phyloP scores from a whole-genome alignment of 23 tunicate genomes.

The Aplidium turbinatum region DNA sequence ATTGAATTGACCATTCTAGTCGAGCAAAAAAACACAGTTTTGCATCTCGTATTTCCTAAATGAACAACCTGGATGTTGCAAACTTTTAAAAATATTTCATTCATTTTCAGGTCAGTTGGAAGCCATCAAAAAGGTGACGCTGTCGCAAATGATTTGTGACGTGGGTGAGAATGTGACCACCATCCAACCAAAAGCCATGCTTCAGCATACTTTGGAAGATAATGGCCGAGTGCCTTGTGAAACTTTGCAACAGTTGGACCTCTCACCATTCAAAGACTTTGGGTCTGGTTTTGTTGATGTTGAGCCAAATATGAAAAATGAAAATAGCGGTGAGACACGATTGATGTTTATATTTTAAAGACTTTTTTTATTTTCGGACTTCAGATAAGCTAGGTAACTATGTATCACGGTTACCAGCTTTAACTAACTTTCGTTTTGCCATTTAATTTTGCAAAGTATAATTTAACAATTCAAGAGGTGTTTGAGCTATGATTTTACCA shows the following conservation, averaged over 20 bases:
- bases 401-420: too few relatives aligned
- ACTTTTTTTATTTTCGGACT: too few relatives aligned
- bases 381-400: too few relatives aligned
- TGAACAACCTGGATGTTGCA: too few relatives aligned
- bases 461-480: too few relatives aligned
- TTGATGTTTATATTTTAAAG: too few relatives aligned
- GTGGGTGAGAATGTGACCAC: conserved; percentile 40
- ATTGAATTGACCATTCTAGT: too few relatives aligned
- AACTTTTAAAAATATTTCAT: neutral
- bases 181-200: conserved; percentile 73
- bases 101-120: conserved; percentile 48
- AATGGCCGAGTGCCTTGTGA: conserved; percentile 51
- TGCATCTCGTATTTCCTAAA: too few relatives aligned
- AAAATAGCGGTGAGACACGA: neutral
- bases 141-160: conserved; percentile 52
- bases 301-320: neutral
- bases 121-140: conserved; percentile 32
- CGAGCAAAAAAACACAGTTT: too few relatives aligned
- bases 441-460: too few relatives aligned
- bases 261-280: conserved; percentile 56
- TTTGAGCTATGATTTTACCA: too few relatives aligned
- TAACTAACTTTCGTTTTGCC: too few relatives aligned
- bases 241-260: conserved; percentile 34
- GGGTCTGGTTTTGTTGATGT: neutral
- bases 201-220: conserved; percentile 23